phyloP scores from a whole-genome alignment of 92 coral and sea anemone genomes.

The Phenganax subtilis region DNA sequence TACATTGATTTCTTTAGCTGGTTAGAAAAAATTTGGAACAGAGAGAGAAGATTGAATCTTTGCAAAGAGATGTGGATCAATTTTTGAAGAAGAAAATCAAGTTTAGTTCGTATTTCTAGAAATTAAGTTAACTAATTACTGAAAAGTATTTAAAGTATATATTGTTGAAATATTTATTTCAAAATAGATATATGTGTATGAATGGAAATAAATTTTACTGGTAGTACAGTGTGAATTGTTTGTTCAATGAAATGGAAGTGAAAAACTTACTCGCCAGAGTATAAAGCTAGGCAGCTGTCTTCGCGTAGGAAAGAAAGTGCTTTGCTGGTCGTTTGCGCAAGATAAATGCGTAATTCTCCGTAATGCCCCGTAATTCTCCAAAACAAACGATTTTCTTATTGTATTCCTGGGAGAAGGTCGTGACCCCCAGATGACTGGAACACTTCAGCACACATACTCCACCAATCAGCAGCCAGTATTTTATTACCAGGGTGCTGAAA shows the following conservation, averaged over 20 bases:
- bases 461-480: constrained; percentile 26
- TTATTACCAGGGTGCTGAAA: constrained; percentile 16
- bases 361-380: neutral
- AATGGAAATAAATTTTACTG: too few relatives aligned
- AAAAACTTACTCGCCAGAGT: neutral
- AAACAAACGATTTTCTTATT: neutral
- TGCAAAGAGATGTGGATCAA: constrained; percentile 2
- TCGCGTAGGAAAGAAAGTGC: constrained; percentile 9
- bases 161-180: too few relatives aligned
- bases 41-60: neutral
- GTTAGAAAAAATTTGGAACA: constrained; percentile 20
- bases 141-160: too few relatives aligned
- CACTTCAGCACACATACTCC: constrained; percentile 7
- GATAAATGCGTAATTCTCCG: neutral
- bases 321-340: neutral
- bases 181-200: too few relatives aligned
- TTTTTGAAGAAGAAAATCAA: constrained; percentile 2
- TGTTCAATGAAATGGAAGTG: too few relatives aligned
- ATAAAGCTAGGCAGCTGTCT: neutral
- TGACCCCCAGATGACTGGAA: constrained; percentile 11
- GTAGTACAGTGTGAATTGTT: too few relatives aligned
- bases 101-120: neutral
- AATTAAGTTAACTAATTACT: too few relatives aligned
- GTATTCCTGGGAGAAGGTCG: constrained; percentile 7
- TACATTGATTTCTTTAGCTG: constrained; percentile 4